phyloP scores from a whole-genome alignment of 2,888 invertebrate species.

The Tetrapedia diversipes region DNA sequence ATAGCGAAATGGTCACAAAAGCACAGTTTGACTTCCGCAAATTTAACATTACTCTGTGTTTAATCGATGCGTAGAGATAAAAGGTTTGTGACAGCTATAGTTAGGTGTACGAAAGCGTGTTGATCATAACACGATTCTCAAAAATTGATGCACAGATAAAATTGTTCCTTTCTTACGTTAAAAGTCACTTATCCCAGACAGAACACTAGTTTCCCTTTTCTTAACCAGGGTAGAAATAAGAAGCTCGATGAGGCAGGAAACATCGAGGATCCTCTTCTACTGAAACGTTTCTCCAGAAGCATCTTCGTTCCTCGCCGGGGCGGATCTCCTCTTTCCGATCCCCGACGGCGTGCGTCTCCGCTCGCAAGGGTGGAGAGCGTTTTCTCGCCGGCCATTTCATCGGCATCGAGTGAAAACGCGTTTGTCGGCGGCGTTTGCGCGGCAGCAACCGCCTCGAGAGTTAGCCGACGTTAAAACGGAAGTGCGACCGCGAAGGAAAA shows the following conservation, averaged over 20 bases:
- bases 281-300: slow-evolving; percentile 4
- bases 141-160: too few species aligned
- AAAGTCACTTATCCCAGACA: too few species aligned
- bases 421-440: slow-evolving; percentile 71
- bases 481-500: slow-evolving; percentile 61
- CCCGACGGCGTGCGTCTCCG: slow-evolving; percentile 13
- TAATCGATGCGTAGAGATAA: too few species aligned
- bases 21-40: too few species aligned
- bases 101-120: too few species aligned
- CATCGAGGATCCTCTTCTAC: not conserved
- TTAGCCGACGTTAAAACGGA: slow-evolving; percentile 68
- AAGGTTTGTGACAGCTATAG: too few species aligned
- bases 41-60: too few species aligned
- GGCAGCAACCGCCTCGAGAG: slow-evolving; percentile 54
- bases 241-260: not conserved
- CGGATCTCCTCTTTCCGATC: not conserved
- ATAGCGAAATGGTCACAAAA: too few species aligned
- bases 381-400: slow-evolving; percentile 77
- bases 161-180: too few species aligned
- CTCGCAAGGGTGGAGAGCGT: slow-evolving; percentile 61
- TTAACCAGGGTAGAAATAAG: not conserved
- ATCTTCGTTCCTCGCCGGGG: not conserved
- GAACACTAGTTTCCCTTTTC: not conserved
- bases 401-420: slow-evolving; percentile 69
- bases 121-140: too few species aligned